phyloP scores from a whole-genome alignment of 1,140 invertebrate genomes.

The Drosophila quadrilineata region DNA sequence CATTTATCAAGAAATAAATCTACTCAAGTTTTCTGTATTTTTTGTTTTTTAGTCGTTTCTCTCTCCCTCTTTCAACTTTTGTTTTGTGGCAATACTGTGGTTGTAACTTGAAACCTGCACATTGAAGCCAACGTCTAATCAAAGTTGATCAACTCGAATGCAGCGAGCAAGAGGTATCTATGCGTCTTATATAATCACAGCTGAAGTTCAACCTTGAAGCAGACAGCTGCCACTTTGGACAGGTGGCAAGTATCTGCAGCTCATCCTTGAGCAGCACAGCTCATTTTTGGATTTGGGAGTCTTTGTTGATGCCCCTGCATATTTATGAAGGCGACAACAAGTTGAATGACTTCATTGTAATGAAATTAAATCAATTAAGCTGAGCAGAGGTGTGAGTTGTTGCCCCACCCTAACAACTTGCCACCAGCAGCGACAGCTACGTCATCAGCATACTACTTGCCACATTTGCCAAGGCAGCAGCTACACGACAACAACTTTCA shows the following conservation, averaged over 20 bases:
- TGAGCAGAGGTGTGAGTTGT: conserved; percentile 56
- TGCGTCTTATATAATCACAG: conserved; percentile 15
- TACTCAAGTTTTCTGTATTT: conserved; percentile 54
- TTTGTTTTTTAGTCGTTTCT: too few relatives aligned
- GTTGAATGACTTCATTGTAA: conserved; percentile 70
- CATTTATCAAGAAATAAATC: conserved; percentile 79
- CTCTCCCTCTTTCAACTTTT: too few relatives aligned
- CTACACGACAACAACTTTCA: conserved; percentile 20
- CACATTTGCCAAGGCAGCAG: too few relatives aligned
- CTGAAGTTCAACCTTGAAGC: conserved; percentile 7
- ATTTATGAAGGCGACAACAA: conserved; percentile 66
- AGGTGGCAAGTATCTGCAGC: conserved; percentile 25
- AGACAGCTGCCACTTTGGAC: background rate
- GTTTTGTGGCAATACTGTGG: conserved; percentile 22
- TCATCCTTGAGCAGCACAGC: conserved; percentile 10
- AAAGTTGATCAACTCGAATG: background rate
- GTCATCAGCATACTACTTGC: conserved; percentile 29
- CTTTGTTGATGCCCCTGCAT: too few relatives aligned
- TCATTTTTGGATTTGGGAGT: too few relatives aligned
- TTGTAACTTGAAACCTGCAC: conserved; percentile 61
- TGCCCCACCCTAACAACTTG: background rate
- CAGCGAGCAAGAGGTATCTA: conserved; percentile 15
- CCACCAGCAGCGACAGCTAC: too few relatives aligned
- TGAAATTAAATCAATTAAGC: conserved; percentile 78
- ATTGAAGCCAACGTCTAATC: conserved; percentile 30